These are phyloP conservation scores for Orthonyx spaldingii DNA, from an alignment of 2,113 vertebrate genomes.

Conservation along the genomic window DNA sequence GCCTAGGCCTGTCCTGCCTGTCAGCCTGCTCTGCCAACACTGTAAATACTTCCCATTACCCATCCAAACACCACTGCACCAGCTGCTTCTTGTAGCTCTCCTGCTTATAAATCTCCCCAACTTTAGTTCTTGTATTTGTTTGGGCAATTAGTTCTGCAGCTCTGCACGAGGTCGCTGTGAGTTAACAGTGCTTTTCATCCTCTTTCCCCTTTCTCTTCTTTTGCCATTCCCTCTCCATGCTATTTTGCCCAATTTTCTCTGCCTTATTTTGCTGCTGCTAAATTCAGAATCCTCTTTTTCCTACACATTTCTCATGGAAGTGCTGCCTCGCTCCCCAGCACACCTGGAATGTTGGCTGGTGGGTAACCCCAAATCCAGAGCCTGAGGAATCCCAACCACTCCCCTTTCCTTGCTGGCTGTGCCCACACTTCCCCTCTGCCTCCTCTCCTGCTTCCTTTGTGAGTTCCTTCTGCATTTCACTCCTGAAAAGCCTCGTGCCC, in stretches of 20 bases:
- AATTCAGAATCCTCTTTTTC: not conserved
- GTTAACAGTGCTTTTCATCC: not conserved
- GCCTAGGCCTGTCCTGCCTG: not conserved
- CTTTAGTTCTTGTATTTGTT: not conserved
- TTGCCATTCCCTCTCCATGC: not conserved
- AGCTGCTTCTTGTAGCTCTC: not conserved
- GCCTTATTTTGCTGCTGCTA: not conserved
- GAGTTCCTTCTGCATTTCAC: not conserved
- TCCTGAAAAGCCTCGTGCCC: not conserved
- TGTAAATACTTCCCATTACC: constrained; percentile 23
- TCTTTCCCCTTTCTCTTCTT: not conserved
- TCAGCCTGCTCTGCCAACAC: constrained; percentile 2
- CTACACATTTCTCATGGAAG: not conserved
- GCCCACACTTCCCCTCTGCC: not conserved
- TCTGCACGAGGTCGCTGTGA: not conserved
- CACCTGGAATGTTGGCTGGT: not conserved
- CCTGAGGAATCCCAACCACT: not conserved
- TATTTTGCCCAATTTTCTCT: not conserved
- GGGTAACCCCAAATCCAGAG: not conserved
- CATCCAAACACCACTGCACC: not conserved
- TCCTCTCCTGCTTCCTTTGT: not conserved
- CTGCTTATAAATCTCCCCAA: not conserved
- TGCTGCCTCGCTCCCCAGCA: not conserved
- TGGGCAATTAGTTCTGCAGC: not conserved
- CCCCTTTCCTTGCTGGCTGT: not conserved